phyloP scores from a whole-genome alignment of 2,113 vertebrate species.

The Petrocephalus microphthalmus region DNA sequence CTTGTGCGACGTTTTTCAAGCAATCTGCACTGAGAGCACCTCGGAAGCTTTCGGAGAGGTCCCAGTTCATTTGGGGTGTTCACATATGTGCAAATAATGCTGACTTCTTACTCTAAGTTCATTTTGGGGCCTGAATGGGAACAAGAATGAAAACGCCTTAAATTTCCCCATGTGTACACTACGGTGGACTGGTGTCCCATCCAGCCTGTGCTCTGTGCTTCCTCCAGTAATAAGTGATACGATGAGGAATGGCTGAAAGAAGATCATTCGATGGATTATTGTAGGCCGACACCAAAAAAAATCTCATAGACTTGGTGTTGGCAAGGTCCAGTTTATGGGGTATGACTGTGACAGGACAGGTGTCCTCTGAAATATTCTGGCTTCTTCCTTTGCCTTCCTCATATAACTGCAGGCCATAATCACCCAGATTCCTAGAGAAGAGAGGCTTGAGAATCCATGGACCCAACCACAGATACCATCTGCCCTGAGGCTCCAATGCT shows the following conservation, averaged over 20 bases:
- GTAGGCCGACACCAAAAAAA: conserved; percentile 63
- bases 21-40: no score
- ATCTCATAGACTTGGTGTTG: conserved; percentile 59
- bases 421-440: conserved; percentile 49
- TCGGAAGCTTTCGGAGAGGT: background rate
- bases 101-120: background rate
- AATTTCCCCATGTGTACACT: background rate
- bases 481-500: background rate
- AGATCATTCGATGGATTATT: conserved; percentile 37
- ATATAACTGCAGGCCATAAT: conserved; percentile 61
- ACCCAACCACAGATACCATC: background rate
- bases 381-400: conserved; percentile 52
- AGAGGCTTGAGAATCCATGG: background rate
- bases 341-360: conserved; percentile 49
- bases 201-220: background rate
- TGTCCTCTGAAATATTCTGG: conserved; percentile 50
- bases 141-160: background rate
- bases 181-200: background rate
- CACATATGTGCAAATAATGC: background rate
- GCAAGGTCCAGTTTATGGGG: conserved; percentile 57
- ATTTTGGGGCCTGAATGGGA: background rate
- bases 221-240: no score
- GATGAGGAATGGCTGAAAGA: background rate
- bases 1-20: no score
- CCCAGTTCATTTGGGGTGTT: background rate